These are phyloP conservation scores for Macroglossus sobrinus DNA, from an alignment of 2,113 vertebrate species.

Conservation along the genomic window DNA sequence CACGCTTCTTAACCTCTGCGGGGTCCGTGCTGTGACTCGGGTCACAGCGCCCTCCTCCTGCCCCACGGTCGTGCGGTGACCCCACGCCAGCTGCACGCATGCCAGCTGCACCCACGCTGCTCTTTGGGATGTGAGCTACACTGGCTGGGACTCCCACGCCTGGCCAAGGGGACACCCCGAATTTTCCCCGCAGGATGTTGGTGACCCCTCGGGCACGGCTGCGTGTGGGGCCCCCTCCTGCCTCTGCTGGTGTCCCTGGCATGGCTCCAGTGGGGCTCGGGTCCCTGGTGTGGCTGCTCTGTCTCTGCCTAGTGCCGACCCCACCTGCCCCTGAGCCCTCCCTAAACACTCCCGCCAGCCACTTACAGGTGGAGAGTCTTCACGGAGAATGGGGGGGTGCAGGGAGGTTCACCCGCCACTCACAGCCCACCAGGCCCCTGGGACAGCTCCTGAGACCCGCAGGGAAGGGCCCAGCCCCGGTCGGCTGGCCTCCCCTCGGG, in stretches of 20 bases:
- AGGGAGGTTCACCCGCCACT: no score
- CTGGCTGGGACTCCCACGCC: background rate
- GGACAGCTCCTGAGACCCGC: no score
- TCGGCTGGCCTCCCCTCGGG: rapidly evolving
- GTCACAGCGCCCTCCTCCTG: background rate
- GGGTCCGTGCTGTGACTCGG: background rate
- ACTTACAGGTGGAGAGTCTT: background rate
- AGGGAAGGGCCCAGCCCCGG: no score
- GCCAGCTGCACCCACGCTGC: background rate
- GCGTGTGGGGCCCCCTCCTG: background rate
- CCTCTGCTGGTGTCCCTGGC: background rate
- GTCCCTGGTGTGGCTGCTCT: rapidly evolving
- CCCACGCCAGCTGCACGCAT: background rate
- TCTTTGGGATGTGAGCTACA: constrained; percentile 22
- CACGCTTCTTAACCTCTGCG: background rate
- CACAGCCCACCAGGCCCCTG: no score
- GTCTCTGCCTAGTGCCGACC: background rate
- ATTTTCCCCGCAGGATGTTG: background rate
- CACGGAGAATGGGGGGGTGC: background rate
- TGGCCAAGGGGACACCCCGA: background rate
- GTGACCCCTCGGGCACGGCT: background rate
- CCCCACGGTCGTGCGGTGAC: no score
- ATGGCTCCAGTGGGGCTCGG: background rate
- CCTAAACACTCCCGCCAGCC: background rate
- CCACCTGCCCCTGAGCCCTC: background rate